These are phyloP conservation scores for Paramisgurnus dabryanus DNA, from an alignment of 2,113 vertebrate genomes.

Conservation along the genomic window DNA sequence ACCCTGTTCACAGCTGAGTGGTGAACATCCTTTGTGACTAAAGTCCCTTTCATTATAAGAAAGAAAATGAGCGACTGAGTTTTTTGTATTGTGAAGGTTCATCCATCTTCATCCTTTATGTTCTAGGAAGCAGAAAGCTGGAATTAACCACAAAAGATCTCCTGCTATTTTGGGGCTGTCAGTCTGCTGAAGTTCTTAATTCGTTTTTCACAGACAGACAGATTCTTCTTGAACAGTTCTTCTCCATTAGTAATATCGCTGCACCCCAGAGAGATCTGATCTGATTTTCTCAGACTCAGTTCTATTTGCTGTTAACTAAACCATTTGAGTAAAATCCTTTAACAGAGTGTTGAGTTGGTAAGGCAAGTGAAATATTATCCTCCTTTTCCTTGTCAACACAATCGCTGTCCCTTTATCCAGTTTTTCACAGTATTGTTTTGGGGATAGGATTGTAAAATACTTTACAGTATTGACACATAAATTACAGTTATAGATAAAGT, in stretches of 20 bases:
- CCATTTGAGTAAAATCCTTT: too few relatives aligned
- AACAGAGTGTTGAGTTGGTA: too few relatives aligned
- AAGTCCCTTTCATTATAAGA: not conserved
- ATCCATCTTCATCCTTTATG: not conserved
- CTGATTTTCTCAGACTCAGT: not conserved
- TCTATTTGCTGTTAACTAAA: not conserved
- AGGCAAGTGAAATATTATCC: too few relatives aligned
- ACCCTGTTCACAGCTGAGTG: too few relatives aligned
- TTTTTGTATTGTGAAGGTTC: not conserved
- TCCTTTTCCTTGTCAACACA: too few relatives aligned
- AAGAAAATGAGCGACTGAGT: not conserved
- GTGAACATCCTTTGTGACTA: not conserved
- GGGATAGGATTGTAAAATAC: too few relatives aligned
- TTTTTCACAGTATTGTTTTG: too few relatives aligned
- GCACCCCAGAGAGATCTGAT: not conserved
- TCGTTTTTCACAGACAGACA: not conserved
- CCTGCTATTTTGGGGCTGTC: not conserved
- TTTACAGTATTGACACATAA: too few relatives aligned
- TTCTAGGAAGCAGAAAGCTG: not conserved
- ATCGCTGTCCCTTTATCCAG: too few relatives aligned
- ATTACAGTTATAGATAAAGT: too few relatives aligned
- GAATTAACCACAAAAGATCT: not conserved
- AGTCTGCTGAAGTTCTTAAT: not conserved
- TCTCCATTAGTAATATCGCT: not conserved
- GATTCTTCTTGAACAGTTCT: not conserved